Evolutionary conservation across 2,797 vertebrate genomes (phyloP).

Genomic region (Trematomus bernacchii): DNA sequence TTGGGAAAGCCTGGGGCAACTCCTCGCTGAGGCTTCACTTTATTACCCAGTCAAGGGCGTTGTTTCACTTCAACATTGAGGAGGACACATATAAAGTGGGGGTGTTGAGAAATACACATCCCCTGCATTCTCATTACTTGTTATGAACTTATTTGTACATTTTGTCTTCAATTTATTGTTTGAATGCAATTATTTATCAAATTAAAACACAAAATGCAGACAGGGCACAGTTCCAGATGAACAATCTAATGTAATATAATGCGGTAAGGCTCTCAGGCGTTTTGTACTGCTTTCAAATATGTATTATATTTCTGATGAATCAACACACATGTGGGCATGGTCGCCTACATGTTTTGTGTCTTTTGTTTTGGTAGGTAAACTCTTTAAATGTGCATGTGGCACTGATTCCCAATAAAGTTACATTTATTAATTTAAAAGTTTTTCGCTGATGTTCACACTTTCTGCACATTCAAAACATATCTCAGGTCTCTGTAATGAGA

Average conservation of each 20-base stretch:
- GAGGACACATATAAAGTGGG: too few relatives aligned
- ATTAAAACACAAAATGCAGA: not conserved
- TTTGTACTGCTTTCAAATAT: not conserved
- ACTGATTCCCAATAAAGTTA: not conserved
- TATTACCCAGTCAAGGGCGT: conserved; percentile 13
- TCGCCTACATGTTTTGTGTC: not conserved
- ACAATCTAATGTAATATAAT: not conserved
- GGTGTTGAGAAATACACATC: too few relatives aligned
- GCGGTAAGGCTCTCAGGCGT: not conserved
- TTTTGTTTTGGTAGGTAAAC: not conserved
- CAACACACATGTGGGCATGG: not conserved
- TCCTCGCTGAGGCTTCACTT: conserved; percentile 58
- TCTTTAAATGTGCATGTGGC: not conserved
- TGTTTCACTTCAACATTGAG: too few relatives aligned
- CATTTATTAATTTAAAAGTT: not conserved
- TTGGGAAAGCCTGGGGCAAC: conserved; percentile 64
- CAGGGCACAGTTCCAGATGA: not conserved
- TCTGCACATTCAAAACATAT: not conserved
- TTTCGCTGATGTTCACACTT: not conserved
- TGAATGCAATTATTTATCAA: not conserved
- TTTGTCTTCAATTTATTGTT: not conserved
- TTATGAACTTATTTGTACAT: not conserved
- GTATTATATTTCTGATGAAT: not conserved
- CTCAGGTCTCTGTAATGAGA: not conserved
- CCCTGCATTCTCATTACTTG: not conserved